These are phyloP conservation scores for Odiellus spinosus DNA, from an alignment of 2,888 invertebrate genomes.

Conservation along the genomic window DNA sequence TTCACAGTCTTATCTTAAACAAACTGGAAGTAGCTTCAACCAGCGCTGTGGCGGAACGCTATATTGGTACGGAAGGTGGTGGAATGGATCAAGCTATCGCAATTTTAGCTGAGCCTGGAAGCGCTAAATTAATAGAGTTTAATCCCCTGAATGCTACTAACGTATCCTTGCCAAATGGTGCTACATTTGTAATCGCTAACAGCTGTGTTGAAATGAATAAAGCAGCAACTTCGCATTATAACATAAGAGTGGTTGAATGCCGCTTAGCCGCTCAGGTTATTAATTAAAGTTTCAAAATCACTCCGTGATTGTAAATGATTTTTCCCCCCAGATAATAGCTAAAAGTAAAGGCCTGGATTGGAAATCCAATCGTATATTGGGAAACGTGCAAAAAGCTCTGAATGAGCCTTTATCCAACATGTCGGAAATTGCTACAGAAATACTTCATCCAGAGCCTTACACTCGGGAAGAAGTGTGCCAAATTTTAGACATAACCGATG, in stretches of 20 bases:
- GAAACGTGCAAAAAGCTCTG: constrained; percentile 53
- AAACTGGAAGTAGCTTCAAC: constrained; percentile 53
- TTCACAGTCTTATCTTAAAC: constrained; percentile 9
- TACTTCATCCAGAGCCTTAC: constrained; percentile 49
- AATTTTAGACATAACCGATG: constrained; percentile 31
- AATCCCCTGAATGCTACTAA: constrained; percentile 62
- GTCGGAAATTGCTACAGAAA: constrained; percentile 45
- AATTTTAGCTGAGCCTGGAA: constrained; percentile 59
- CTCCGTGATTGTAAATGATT: neutral
- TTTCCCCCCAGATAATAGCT: constrained; percentile 15
- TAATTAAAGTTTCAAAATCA: neutral
- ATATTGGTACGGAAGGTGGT: constrained; percentile 94
- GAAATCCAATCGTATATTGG: constrained; percentile 47
- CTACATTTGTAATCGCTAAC: constrained; percentile 84
- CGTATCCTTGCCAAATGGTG: constrained; percentile 61
- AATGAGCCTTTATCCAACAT: constrained; percentile 48
- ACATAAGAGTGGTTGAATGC: constrained; percentile 86
- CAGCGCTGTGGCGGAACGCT: constrained; percentile 77
- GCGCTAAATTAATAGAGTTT: constrained; percentile 85
- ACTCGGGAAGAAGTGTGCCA: constrained; percentile 46
- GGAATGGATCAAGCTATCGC: constrained; percentile 99
- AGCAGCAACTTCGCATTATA: constrained; percentile 76
- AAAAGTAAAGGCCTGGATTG: constrained; percentile 38
- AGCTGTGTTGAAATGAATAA: constrained; percentile 69
- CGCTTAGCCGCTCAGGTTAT: constrained; percentile 50